These are phyloP conservation scores for Virgularia gustaviana DNA, from an alignment of 92 coral and sea anemone genomes.

Conservation along the genomic window DNA sequence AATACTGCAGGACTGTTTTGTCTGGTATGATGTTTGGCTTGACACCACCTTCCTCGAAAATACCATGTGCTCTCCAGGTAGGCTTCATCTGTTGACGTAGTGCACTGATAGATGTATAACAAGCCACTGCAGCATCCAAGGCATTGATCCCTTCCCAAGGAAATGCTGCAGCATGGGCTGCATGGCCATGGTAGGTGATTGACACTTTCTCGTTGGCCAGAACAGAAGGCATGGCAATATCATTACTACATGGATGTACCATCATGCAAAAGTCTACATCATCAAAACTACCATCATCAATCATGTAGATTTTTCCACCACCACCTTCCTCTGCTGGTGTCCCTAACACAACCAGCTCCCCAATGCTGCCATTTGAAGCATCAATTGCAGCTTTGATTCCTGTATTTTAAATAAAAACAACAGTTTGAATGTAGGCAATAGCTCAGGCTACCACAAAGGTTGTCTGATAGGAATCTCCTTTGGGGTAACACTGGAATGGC, in stretches of 20 bases:
- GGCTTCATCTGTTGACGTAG: slow-evolving; percentile 92
- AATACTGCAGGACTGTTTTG: slow-evolving; percentile 52
- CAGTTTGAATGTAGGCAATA: not conserved
- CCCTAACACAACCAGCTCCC: slow-evolving; percentile 46
- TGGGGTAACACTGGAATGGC: no score
- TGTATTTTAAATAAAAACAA: slow-evolving; percentile 16
- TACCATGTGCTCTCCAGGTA: slow-evolving; percentile 78
- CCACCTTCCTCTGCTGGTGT: slow-evolving; percentile 59
- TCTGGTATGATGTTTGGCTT: slow-evolving; percentile 91
- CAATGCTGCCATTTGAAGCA: slow-evolving; percentile 55
- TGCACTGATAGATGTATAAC: slow-evolving; percentile 66
- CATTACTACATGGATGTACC: slow-evolving; percentile 47
- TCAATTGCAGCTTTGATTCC: slow-evolving; percentile 88
- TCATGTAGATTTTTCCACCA: slow-evolving; percentile 51
- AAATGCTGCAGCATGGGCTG: slow-evolving; percentile 89
- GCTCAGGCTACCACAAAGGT: no score
- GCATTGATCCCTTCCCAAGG: slow-evolving; percentile 97
- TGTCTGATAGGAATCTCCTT: not conserved
- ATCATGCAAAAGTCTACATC: slow-evolving; percentile 55
- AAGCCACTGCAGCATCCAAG: slow-evolving; percentile 82
- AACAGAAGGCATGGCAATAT: slow-evolving; percentile 17
- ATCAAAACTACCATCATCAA: slow-evolving; percentile 43
- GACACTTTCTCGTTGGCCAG: not conserved
- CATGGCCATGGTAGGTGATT: slow-evolving; percentile 67
- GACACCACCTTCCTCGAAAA: slow-evolving; percentile 83